Conservation (phyloP, 2,113 vertebrate species). For the Gulo gulo region DNA sequence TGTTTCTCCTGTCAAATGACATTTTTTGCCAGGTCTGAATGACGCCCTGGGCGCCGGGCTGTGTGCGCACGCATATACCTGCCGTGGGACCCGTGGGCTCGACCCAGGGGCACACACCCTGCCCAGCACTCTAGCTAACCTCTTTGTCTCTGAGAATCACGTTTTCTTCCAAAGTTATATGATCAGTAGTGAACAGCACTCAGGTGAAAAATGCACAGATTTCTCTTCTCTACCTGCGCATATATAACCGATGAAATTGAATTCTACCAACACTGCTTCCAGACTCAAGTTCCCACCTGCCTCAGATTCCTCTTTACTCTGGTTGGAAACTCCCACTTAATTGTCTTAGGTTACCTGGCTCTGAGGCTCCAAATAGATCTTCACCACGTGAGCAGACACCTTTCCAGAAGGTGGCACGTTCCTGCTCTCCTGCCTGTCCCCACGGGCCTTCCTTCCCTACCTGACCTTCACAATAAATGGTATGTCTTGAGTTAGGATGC, state of each 20-base stretch:
- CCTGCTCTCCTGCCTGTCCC: background rate
- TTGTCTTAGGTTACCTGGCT: background rate
- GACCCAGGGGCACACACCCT: background rate
- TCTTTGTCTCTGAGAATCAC: background rate
- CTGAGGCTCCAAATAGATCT: background rate
- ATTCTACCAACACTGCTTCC: background rate
- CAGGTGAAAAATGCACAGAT: background rate
- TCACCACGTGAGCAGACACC: background rate
- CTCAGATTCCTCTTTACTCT: background rate
- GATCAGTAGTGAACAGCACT: background rate
- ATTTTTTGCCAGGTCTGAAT: background rate
- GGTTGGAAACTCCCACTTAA: background rate
- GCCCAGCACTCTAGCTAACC: background rate
- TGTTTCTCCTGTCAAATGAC: background rate
- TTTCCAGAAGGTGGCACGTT: background rate
- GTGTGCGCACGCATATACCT: too few species aligned
- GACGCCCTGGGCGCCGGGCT: background rate
- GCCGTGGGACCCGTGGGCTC: accelerated
- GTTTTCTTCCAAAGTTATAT: background rate
- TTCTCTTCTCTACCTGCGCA: background rate
- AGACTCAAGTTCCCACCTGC: background rate
- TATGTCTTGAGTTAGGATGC: background rate
- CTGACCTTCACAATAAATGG: background rate
- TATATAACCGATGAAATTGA: background rate
- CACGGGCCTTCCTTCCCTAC: background rate